Evolutionary conservation across 2,888 invertebrate genomes (phyloP).

Genomic region (Metallyticus violacea): DNA sequence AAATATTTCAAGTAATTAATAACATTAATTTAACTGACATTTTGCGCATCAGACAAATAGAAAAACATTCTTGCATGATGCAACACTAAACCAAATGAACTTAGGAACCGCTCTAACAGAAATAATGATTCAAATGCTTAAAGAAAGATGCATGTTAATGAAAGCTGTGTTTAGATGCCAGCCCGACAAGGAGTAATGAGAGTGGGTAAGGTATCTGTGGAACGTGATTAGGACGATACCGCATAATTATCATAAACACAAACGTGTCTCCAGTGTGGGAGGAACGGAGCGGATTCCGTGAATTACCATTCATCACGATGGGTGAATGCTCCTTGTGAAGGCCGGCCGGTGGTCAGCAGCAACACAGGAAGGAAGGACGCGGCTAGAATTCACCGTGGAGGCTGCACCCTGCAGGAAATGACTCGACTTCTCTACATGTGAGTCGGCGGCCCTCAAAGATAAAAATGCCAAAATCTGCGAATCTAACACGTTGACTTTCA

Average conservation of each 20-base stretch:
- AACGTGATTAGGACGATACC: not conserved
- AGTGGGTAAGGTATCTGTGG: too few species aligned
- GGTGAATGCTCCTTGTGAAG: not conserved
- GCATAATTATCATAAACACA: not conserved
- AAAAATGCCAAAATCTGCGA: not conserved
- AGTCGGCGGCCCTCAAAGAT: not conserved
- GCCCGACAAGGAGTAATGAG: too few species aligned
- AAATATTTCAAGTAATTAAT: too few species aligned
- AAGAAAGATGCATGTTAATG: too few species aligned
- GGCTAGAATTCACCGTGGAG: not conserved
- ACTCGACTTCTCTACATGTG: not conserved
- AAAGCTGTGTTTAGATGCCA: not conserved
- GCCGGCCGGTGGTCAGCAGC: not conserved
- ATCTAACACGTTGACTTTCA: too few species aligned
- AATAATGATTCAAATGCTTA: too few species aligned
- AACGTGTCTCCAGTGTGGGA: not conserved
- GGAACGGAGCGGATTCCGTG: not conserved
- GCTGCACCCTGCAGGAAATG: not conserved
- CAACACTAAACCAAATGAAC: too few species aligned
- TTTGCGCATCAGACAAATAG: too few species aligned
- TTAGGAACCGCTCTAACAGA: too few species aligned
- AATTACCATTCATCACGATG: not conserved
- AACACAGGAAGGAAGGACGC: not conserved
- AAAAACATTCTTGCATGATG: too few species aligned
- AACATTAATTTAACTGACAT: too few species aligned